These are phyloP conservation scores for Muscicapa striata DNA, from an alignment of 2,797 vertebrate species.

Conservation along the genomic window DNA sequence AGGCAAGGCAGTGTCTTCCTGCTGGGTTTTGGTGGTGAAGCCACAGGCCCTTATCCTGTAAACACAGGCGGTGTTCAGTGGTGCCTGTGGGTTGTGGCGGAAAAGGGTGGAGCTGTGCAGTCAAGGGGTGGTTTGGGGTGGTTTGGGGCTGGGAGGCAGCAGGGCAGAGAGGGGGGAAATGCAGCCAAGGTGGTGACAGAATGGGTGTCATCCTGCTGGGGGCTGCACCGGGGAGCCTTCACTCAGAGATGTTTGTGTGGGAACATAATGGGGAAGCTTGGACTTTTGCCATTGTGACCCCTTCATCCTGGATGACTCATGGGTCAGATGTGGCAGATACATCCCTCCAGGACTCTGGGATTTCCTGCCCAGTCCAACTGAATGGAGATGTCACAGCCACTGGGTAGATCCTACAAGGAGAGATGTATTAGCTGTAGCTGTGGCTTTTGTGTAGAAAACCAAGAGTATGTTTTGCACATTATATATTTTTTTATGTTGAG, in stretches of 20 bases:
- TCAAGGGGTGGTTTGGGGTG: neutral
- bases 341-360: constrained; percentile 1
- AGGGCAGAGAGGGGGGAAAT: neutral
- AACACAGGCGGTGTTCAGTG: fast-evolving
- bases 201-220: neutral
- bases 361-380: neutral
- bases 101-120: neutral
- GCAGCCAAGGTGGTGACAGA: fast-evolving
- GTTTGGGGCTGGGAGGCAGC: neutral
- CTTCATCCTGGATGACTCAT: constrained; percentile 58
- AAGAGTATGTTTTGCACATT: neutral
- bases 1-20: neutral
- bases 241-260: neutral
- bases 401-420: neutral
- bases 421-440: neutral
- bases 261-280: neutral
- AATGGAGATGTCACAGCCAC: neutral
- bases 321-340: constrained; percentile 2
- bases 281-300: constrained; percentile 26
- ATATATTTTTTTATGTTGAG: neutral
- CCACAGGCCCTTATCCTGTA: neutral
- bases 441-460: neutral
- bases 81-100: neutral
- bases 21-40: neutral
- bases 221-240: fast-evolving